A percentile compares a stretch with the other conserved stretches of the same genome.
phyloP scores from a whole-genome alignment of 2,113 vertebrate genomes.

The Hystrix cristata region DNA sequence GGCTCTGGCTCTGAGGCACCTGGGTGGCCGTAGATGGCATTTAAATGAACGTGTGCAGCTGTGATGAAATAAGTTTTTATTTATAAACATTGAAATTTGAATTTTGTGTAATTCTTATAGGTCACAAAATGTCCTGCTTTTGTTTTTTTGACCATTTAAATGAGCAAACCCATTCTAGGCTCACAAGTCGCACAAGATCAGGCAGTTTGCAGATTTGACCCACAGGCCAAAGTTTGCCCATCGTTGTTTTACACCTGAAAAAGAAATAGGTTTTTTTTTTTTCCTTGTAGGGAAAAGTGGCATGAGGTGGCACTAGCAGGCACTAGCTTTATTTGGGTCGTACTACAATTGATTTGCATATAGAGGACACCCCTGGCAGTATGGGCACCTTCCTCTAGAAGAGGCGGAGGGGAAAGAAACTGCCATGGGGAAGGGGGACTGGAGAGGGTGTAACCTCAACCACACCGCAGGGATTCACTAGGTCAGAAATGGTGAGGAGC shows the following conservation, averaged over 20 bases:
- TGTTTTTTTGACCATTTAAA: not conserved
- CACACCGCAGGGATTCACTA: not conserved
- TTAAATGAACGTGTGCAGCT: not conserved
- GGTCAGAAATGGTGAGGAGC: not conserved
- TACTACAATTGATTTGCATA: not conserved
- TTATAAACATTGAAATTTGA: not conserved
- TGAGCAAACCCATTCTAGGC: not conserved
- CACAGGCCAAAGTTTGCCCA: not conserved
- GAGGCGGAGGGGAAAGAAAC: not conserved
- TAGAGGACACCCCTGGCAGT: not conserved
- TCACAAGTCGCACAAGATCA: not conserved
- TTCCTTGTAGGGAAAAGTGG: not conserved
- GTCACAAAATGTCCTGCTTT: not conserved
- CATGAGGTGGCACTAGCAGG: not conserved
- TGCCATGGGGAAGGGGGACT: not conserved
- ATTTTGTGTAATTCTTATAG: not conserved
- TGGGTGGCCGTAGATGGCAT: not conserved
- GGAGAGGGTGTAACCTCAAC: not conserved
- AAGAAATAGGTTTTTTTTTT: not conserved
- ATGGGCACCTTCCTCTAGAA: not conserved
- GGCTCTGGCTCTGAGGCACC: not conserved
- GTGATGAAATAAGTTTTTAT: not conserved
- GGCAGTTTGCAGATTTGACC: not conserved
- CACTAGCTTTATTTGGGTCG: not conserved
- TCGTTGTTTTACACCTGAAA: not conserved